Percentiles rank a stretch among this genome's conserved stretches.
Conservation (phyloP, 2,797 vertebrate species). For the Carapus acus region DNA sequence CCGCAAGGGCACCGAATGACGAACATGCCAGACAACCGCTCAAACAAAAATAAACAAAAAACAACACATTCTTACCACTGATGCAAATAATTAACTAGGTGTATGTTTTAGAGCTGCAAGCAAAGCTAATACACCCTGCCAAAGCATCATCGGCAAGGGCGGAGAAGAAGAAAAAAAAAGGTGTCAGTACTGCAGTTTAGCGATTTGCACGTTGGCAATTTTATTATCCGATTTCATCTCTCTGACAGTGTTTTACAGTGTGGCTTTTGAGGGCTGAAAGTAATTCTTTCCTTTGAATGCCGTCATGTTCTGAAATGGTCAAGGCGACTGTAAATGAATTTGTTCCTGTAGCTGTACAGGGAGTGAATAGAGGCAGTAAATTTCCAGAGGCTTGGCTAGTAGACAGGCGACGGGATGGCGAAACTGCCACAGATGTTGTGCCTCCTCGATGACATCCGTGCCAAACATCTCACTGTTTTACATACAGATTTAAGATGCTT, state of each 20-base stretch:
- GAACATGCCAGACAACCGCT: constrained; percentile 47
- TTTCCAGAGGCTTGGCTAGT: constrained; percentile 44
- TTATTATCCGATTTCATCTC: constrained; percentile 56
- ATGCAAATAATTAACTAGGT: constrained; percentile 50
- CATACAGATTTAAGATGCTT: constrained; percentile 47
- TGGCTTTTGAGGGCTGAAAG: constrained; percentile 53
- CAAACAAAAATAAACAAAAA: constrained; percentile 59
- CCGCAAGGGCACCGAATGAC: constrained; percentile 44
- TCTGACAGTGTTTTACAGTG: constrained; percentile 58
- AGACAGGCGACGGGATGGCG: constrained; percentile 43
- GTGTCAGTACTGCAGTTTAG: constrained; percentile 7
- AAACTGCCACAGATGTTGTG: too few species aligned
- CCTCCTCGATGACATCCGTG: too few species aligned
- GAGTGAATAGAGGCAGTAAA: constrained; percentile 54
- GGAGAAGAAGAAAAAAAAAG: neutral
- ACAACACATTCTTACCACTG: constrained; percentile 31
- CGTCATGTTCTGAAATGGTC: constrained; percentile 61
- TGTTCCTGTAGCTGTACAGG: constrained; percentile 58
- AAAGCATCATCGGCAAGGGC: constrained; percentile 19
- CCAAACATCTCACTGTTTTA: constrained; percentile 44
- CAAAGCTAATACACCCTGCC: constrained; percentile 16
- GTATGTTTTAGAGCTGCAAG: neutral
- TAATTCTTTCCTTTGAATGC: constrained; percentile 62
- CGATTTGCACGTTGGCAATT: constrained; percentile 42
- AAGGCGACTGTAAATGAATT: constrained; percentile 63